Conservation (phyloP, 2,113 vertebrate genomes). For the Amphilophus citrinellus region DNA sequence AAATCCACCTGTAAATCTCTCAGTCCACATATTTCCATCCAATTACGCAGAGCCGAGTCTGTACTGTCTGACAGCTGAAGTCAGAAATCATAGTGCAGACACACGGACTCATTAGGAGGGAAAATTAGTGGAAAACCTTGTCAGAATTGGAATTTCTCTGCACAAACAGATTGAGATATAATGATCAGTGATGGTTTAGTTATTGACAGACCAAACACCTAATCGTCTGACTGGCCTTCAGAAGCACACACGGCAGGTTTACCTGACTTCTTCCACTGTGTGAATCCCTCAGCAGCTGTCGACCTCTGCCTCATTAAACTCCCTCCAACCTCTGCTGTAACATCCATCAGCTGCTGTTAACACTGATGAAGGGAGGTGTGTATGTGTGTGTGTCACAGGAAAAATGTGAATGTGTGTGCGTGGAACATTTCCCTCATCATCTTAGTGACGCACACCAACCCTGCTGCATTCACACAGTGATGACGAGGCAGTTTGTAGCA, state of each 20-base stretch:
- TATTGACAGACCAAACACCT: not conserved
- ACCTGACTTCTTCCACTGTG: not conserved
- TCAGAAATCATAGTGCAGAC: not conserved
- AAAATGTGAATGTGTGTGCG: not conserved
- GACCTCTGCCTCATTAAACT: conserved; percentile 21
- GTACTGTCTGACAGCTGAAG: not conserved
- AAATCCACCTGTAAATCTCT: not conserved
- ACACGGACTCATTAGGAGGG: not conserved
- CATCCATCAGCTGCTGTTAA: conserved; percentile 22
- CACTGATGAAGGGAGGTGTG: not conserved
- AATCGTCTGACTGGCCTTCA: not conserved
- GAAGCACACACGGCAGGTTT: not conserved
- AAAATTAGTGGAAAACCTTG: not conserved
- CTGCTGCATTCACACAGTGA: not conserved
- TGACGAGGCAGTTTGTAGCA: not conserved
- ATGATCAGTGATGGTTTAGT: not conserved
- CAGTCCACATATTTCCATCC: conserved; percentile 14
- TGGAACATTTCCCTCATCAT: not conserved
- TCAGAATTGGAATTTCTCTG: not conserved
- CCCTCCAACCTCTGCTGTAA: conserved; percentile 1
- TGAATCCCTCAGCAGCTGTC: not conserved
- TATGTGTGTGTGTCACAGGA: not conserved
- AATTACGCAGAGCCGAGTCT: not conserved
- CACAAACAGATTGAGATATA: not conserved
- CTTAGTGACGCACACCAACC: not conserved